phyloP scores from a whole-genome alignment of 2,888 invertebrate species.

The Archips xylosteana region DNA sequence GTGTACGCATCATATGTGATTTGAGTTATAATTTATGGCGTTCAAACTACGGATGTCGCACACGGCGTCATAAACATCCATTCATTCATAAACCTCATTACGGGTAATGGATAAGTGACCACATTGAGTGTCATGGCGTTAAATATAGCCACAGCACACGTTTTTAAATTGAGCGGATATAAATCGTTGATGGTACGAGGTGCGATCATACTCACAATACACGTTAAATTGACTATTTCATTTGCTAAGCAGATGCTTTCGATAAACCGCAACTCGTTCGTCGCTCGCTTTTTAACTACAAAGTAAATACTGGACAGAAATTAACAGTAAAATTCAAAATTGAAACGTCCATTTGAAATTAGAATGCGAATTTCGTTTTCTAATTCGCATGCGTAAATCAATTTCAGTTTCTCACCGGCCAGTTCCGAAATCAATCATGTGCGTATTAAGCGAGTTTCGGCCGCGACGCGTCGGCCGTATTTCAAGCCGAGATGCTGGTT shows the following conservation, averaged over 20 bases:
- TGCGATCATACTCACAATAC: slow-evolving; percentile 8
- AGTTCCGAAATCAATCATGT: slow-evolving; percentile 77
- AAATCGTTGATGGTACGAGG: slow-evolving; percentile 19
- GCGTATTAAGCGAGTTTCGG: slow-evolving; percentile 74
- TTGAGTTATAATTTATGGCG: slow-evolving; percentile 83
- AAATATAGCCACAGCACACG: slow-evolving; percentile 44
- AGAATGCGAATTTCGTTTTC: slow-evolving; percentile 29
- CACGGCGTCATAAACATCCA: slow-evolving; percentile 72
- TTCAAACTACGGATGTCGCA: slow-evolving; percentile 75
- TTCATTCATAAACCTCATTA: slow-evolving; percentile 55
- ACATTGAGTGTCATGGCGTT: slow-evolving; percentile 53
- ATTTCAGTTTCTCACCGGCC: slow-evolving; percentile 49
- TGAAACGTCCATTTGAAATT: slow-evolving; percentile 10
- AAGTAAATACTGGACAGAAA: not conserved
- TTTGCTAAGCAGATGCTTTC: slow-evolving; percentile 1
- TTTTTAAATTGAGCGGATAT: slow-evolving; percentile 43
- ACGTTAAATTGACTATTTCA: not conserved
- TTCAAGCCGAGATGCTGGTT: slow-evolving; percentile 79
- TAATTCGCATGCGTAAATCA: slow-evolving; percentile 40
- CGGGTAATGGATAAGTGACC: slow-evolving; percentile 58
- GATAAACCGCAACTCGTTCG: not conserved
- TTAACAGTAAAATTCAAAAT: slow-evolving; percentile 6
- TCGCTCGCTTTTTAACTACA: not conserved
- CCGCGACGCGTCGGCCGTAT: slow-evolving; percentile 77
- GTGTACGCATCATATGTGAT: slow-evolving; percentile 83